Conservation (phyloP, 2,888 invertebrate genomes). For the Sinhomidia bicolor region DNA sequence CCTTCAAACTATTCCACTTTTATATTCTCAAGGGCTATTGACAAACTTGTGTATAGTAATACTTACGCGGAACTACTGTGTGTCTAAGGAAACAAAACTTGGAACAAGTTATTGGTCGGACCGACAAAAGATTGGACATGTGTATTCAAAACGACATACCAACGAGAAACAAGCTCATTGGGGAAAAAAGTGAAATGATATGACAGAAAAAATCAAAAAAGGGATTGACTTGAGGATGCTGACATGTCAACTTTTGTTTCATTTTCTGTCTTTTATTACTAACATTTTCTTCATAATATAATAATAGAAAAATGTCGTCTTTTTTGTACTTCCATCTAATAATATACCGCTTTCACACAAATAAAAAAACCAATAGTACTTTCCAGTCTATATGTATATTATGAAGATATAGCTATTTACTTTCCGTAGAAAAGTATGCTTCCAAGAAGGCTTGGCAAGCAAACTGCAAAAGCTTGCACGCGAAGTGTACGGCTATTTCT, state of each 20-base stretch:
- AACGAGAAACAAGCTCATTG: too few species aligned
- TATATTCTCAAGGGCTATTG: constrained; percentile 8
- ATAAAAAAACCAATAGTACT: neutral
- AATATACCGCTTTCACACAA: neutral
- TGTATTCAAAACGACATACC: neutral
- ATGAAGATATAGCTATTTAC: too few species aligned
- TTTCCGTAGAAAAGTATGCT: too few species aligned
- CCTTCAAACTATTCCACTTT: neutral
- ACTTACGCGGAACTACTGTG: neutral
- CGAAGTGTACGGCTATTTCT: neutral
- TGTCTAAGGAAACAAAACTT: too few species aligned
- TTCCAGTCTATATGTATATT: neutral
- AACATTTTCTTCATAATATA: neutral
- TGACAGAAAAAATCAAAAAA: constrained; percentile 5
- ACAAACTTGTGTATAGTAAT: neutral
- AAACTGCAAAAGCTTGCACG: neutral
- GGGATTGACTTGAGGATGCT: constrained; percentile 23
- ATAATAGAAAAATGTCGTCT: neutral
- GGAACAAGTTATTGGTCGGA: neutral
- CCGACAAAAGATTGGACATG: neutral
- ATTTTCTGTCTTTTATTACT: neutral
- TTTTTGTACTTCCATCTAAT: neutral
- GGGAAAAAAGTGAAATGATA: constrained; percentile 8
- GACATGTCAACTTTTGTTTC: constrained; percentile 42
- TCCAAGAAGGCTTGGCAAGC: too few species aligned